These are phyloP conservation scores for Balaeniceps rex DNA, from an alignment of 2,113 vertebrate genomes.

Conservation along the genomic window DNA sequence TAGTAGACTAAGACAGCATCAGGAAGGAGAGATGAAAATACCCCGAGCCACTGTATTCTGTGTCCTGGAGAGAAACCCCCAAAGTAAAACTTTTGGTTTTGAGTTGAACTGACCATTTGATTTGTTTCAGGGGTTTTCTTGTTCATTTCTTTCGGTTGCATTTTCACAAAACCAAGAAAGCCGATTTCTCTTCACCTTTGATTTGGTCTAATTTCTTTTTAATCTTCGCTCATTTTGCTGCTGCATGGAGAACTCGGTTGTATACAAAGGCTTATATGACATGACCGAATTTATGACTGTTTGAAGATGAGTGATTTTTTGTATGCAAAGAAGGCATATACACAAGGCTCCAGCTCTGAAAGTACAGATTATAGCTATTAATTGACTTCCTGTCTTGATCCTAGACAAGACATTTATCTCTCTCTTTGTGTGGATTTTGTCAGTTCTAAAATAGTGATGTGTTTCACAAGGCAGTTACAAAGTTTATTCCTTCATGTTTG, in stretches of 20 bases:
- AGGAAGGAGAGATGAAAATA: background rate
- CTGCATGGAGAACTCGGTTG: background rate
- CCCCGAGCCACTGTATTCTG: background rate
- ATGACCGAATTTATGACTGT: background rate
- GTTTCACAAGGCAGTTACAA: slow-evolving; percentile 14
- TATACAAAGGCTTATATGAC: background rate
- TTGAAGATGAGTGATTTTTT: slow-evolving; percentile 10
- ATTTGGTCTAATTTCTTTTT: background rate
- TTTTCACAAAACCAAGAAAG: background rate
- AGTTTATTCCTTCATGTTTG: slow-evolving; percentile 35
- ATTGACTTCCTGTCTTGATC: background rate
- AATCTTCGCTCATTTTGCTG: background rate
- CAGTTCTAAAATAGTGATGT: background rate
- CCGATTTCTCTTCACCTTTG: background rate
- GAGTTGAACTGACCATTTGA: background rate
- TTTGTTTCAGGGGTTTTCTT: background rate
- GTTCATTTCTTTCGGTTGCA: background rate
- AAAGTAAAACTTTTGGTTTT: background rate
- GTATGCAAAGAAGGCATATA: background rate
- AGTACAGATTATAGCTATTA: background rate
- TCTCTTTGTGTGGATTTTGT: background rate
- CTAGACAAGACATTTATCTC: background rate
- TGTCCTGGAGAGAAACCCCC: background rate
- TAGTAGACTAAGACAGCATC: background rate
- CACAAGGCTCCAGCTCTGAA: background rate